Base-by-base conservation (phyloP, 2,797 vertebrate species). In the Cossypha caffra region DNA sequence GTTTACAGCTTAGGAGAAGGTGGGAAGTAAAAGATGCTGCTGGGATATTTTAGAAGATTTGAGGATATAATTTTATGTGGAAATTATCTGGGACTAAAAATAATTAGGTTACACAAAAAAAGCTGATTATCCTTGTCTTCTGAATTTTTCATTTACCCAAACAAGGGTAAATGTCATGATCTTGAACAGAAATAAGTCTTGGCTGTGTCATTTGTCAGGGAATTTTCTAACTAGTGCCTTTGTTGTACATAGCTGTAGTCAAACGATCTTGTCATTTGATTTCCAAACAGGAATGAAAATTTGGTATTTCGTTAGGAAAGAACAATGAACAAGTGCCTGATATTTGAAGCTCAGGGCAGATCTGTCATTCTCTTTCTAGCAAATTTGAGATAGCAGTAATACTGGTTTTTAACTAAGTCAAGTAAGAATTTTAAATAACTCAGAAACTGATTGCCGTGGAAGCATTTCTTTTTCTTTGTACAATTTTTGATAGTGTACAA, bases 191-290 rank as follows among this genome's bases (percentile, higher is more conserved):
- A 90, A 43, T 51, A 61, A 69, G 23, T 66, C 51, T 51, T 54
- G 47, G 20, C 55, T 72, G 17, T 86, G 57, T 80, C 62, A 61
- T 90, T 91, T 93, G 31, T 38, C 42, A 43, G 73, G 47, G 58
- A 86, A 74, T 62, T 88, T 88, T 94, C 54, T 78, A 73, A 90
- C 78, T 75, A 59, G 40, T 52, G 38, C 24, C 66, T 74, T 91
- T 93, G 78, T 79, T 72, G 37, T 67, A n/a, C 1, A 0, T 43
- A 73, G 75, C 68, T 90, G 43, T 35, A 90, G 67, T 87, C 57
- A 94, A 68, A 54, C 5, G 16, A 12, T 73, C 76, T 86, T 95
- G 75, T 90, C 48, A 73, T 87, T 83, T 88, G 35, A 92, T 93
- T 96, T 90, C 68, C 64, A 77, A 91, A 78, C 58, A 61, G 23